Conservation (phyloP, 1,140 invertebrate species). For the Aphaenogaster ashmeadi region DNA sequence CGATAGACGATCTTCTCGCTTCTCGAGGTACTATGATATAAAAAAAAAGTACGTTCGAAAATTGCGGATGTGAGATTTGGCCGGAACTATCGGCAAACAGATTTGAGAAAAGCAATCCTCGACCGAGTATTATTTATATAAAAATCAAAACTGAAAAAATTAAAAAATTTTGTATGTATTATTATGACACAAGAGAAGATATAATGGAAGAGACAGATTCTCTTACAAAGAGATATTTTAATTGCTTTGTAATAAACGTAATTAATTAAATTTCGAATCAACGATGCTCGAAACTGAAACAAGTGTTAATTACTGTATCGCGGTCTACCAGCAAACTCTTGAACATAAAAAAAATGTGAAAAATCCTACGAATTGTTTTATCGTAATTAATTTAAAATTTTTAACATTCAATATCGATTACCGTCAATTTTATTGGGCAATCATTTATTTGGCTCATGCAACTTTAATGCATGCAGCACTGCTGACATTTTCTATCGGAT, state of each 20-base stretch:
- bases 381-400: slow-evolving; percentile 19
- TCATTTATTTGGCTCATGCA: background rate
- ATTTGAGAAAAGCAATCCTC: background rate
- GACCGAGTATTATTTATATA: background rate
- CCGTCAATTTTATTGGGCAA: background rate
- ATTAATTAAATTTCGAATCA: slow-evolving; percentile 23
- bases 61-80: background rate
- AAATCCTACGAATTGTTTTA: background rate
- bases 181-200: background rate
- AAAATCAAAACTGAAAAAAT: background rate
- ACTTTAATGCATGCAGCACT: background rate
- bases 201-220: background rate
- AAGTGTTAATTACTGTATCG: slow-evolving; percentile 28
- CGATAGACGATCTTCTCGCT: slow-evolving; percentile 3
- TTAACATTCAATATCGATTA: slow-evolving; percentile 21
- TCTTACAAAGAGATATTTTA: slow-evolving; percentile 5
- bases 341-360: slow-evolving; percentile 18
- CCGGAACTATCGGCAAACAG: background rate
- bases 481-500: background rate
- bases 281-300: background rate
- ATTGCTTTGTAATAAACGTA: background rate
- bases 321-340: background rate
- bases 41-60: slow-evolving; percentile 15
- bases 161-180: background rate
- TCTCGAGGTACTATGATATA: background rate